Evolutionary conservation across 2,888 invertebrate genomes (phyloP).

Genomic region (Odontomyia ornata): DNA sequence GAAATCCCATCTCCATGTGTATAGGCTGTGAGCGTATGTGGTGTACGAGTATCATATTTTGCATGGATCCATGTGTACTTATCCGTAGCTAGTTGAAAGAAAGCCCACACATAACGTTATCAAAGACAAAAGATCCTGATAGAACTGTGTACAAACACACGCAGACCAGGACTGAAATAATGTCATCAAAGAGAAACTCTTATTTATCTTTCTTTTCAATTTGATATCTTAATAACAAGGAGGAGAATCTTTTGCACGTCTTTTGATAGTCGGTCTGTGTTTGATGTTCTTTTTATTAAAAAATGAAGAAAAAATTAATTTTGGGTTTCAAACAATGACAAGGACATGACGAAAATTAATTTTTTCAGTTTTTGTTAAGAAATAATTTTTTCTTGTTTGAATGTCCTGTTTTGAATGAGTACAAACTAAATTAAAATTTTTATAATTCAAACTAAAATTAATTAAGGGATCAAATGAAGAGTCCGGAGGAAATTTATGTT

Average conservation of each 20-base stretch:
- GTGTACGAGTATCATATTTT: too few species aligned
- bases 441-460: too few species aligned
- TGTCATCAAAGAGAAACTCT: slow-evolving; percentile 36
- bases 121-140: neutral
- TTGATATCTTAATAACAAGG: neutral
- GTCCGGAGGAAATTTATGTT: too few species aligned
- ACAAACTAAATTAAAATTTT: too few species aligned
- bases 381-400: neutral
- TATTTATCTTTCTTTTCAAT: slow-evolving; percentile 32
- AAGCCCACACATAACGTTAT: neutral
- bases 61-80: neutral
- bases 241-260: neutral
- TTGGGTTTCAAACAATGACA: neutral
- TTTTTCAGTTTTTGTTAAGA: neutral
- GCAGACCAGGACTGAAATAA: slow-evolving; percentile 2
- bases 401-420: neutral
- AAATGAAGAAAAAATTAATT: slow-evolving; percentile 4
- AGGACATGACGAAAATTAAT: neutral
- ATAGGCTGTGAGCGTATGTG: neutral
- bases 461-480: too few species aligned
- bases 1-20: neutral
- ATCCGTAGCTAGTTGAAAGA: neutral
- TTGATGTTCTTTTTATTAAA: slow-evolving; percentile 40
- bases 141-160: neutral
- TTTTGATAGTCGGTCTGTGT: neutral